phyloP scores from a whole-genome alignment of 2,888 invertebrate species.

The Amphipoea lucens region DNA sequence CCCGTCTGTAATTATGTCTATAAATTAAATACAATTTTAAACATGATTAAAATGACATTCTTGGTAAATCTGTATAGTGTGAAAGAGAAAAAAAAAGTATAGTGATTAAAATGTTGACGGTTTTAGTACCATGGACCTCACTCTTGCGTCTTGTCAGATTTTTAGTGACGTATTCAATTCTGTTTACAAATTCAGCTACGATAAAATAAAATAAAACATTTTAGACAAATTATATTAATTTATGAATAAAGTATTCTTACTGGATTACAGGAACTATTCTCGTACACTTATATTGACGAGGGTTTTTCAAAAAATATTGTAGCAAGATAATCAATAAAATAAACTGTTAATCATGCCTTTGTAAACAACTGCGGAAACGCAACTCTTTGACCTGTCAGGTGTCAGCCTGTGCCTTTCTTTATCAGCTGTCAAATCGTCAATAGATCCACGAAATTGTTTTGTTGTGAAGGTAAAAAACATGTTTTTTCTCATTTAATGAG shows the following conservation, averaged over 20 bases:
- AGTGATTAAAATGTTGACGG: conserved; percentile 41
- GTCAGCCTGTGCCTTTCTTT: neutral
- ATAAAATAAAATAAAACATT: too few relatives aligned
- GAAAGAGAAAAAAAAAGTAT: conserved; percentile 26
- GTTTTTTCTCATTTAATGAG: conserved; percentile 17
- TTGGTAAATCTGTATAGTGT: conserved; percentile 19
- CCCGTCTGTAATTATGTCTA: conserved; percentile 42
- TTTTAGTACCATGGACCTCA: neutral
- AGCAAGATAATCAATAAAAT: neutral
- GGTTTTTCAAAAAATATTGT: neutral
- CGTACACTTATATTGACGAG: accelerated
- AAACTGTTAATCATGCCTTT: neutral
- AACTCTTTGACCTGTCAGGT: conserved; percentile 16
- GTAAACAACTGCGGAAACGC: neutral
- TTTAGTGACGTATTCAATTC: conserved; percentile 71
- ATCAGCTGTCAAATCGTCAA: conserved; percentile 52
- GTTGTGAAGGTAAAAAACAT: conserved; percentile 57
- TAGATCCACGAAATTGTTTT: conserved; percentile 61
- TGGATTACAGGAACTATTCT: neutral
- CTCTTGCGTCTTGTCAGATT: conserved; percentile 62
- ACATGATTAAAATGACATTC: conserved; percentile 42
- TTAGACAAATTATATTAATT: neutral
- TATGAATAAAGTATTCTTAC: neutral
- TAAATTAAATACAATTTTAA: conserved; percentile 44
- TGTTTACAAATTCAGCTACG: conserved; percentile 48